phyloP scores from a whole-genome alignment of 1,140 invertebrate genomes.

The Agrilus planipennis region DNA sequence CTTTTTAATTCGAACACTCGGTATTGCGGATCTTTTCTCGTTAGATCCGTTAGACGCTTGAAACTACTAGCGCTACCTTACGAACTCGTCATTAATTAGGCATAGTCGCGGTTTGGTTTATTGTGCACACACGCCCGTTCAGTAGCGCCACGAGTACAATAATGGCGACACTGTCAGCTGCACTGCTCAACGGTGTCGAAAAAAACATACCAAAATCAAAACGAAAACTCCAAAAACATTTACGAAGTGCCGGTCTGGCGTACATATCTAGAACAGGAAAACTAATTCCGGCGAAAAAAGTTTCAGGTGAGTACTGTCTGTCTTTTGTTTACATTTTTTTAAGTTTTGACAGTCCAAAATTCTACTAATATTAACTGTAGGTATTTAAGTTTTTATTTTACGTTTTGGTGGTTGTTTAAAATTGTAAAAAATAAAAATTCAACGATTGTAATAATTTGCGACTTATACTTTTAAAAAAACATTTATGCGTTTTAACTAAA shows the following conservation, averaged over 20 bases:
- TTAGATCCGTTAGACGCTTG: too few species aligned
- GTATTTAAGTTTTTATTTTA: too few species aligned
- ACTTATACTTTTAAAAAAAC: too few species aligned
- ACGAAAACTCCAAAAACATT: conserved; percentile 35
- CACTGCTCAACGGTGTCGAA: conserved; percentile 22
- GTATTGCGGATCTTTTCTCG: too few species aligned
- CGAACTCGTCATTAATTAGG: too few species aligned
- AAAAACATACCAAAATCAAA: conserved; percentile 32
- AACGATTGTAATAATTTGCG: too few species aligned
- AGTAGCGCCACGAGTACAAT: conserved; percentile 11
- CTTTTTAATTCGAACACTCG: too few species aligned
- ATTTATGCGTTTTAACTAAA: too few species aligned
- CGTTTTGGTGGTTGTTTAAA: too few species aligned
- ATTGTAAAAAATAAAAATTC: too few species aligned
- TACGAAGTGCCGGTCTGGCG: conserved; percentile 34
- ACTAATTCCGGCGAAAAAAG: conserved; percentile 36
- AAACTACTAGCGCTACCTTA: conserved; percentile 7
- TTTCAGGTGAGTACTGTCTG: conserved; percentile 30
- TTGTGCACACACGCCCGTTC: too few species aligned
- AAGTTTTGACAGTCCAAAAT: conserved; percentile 7
- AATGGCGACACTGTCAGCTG: conserved; percentile 30
- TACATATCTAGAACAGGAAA: conserved; percentile 37
- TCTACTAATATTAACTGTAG: too few species aligned
- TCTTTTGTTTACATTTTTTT: conserved; percentile 11
- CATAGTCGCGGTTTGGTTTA: background rate